Evolutionary conservation across 2,113 vertebrate species (phyloP).

Genomic region (Chinchilla lanigera): DNA sequence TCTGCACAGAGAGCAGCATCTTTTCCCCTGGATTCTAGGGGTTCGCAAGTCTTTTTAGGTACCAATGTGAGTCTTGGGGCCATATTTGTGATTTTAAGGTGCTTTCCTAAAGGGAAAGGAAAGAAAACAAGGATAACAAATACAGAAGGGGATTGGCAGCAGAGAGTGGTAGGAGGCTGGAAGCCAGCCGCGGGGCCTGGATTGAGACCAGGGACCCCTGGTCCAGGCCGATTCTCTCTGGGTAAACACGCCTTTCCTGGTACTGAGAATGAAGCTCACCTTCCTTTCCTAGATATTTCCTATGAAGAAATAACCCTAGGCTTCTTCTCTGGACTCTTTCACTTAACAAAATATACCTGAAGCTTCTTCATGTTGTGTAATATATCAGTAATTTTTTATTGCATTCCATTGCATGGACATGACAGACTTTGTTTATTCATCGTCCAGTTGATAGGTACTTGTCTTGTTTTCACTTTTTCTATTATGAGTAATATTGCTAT

Average conservation of each 20-base stretch:
- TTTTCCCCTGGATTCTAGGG: not conserved
- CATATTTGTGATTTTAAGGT: not conserved
- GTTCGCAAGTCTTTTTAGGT: not conserved
- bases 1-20: not conserved
- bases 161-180: not conserved
- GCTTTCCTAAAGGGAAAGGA: not conserved
- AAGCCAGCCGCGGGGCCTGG: not conserved
- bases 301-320: not conserved
- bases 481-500: not conserved
- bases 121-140: not conserved
- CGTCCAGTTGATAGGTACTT: not conserved
- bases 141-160: not conserved
- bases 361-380: not conserved
- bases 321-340: not conserved
- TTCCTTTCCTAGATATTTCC: not conserved
- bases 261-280: fast-evolving
- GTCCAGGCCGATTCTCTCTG: not conserved
- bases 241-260: not conserved
- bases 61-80: not conserved
- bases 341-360: not conserved
- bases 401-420: not conserved
- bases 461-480: not conserved
- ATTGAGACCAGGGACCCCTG: not conserved
- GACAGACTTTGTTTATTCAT: not conserved
- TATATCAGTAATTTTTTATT: not conserved